Evolutionary conservation across 2,888 invertebrate genomes (phyloP).

Genomic region (Eupithecia dodoneata): DNA sequence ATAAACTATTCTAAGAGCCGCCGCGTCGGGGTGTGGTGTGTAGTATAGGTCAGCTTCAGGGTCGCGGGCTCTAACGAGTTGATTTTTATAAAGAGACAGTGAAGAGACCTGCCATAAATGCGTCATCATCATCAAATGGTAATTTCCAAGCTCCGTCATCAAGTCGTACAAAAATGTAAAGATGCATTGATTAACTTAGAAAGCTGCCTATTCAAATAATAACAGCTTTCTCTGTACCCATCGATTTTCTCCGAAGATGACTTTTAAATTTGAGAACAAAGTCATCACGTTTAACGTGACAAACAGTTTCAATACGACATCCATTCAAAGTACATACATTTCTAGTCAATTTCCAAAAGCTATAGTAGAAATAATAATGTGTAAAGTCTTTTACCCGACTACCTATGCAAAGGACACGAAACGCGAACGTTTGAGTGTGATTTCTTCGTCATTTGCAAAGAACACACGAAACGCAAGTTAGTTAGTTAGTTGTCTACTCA

Average conservation of each 20-base stretch:
- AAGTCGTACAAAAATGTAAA: background rate
- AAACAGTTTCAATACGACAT: background rate
- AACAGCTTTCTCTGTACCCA: conserved; percentile 10
- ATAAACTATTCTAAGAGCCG: no score
- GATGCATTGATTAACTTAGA: conserved; percentile 16
- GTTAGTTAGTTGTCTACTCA: no score
- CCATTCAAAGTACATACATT: background rate
- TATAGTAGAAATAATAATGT: background rate
- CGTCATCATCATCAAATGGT: conserved; percentile 1
- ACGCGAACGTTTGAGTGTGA: no score
- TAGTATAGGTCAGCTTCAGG: no score
- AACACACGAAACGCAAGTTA: no score
- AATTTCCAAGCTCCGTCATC: background rate
- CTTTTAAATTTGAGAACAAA: conserved; percentile 21
- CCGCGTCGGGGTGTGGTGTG: no score
- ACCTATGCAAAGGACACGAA: no score
- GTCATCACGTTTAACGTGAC: conserved; percentile 2
- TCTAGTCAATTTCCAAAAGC: background rate
- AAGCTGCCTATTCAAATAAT: conserved; percentile 19
- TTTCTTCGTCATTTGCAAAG: no score
- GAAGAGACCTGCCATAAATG: background rate
- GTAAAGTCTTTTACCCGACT: no score
- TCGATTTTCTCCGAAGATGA: conserved; percentile 31
- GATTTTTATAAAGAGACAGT: background rate
- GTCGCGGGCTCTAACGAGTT: no score